phyloP scores from a whole-genome alignment of 37 sponge, comb jelly and placozoan genomes.

The Beroe ovata region DNA sequence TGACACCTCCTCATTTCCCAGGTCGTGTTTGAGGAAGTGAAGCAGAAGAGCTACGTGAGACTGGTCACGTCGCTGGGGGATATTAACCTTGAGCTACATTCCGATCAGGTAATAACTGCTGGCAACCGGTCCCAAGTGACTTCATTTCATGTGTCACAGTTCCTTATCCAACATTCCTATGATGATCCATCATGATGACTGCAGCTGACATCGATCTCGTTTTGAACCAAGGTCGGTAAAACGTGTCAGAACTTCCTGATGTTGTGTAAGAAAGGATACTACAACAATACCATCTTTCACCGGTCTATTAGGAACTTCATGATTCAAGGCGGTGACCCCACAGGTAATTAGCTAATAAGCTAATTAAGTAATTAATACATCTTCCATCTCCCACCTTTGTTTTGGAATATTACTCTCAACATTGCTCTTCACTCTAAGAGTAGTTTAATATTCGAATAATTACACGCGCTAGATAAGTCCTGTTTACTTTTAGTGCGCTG shows the following conservation, averaged over 20 bases:
- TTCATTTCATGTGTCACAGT: too few species aligned
- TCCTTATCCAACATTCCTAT: too few species aligned
- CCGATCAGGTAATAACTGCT: constrained; percentile 82
- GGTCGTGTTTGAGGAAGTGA: constrained; percentile 44
- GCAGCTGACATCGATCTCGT: too few species aligned
- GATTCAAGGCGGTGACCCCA: constrained; percentile 70
- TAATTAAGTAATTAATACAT: too few species aligned
- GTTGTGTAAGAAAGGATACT: constrained; percentile 80
- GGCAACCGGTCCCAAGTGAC: too few species aligned
- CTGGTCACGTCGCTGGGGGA: constrained; percentile 83
- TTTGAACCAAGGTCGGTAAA: constrained; percentile 77
- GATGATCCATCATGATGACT: too few species aligned
- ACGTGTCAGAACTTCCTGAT: constrained; percentile 90
- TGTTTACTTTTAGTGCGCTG: too few species aligned
- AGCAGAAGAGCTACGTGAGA: constrained; percentile 77
- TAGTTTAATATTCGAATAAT: too few species aligned
- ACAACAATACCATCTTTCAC: constrained; percentile 89
- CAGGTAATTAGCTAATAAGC: constrained; percentile 23
- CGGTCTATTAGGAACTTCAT: constrained; percentile 94
- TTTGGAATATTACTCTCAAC: too few species aligned
- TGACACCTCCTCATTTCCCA: neutral
- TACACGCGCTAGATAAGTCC: too few species aligned
- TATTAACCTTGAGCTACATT: constrained; percentile 89
- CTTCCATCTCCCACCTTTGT: too few species aligned
- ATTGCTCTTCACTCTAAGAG: too few species aligned